Base-by-base conservation (phyloP, 2,113 vertebrate genomes). In the Tupaia chinensis region DNA sequence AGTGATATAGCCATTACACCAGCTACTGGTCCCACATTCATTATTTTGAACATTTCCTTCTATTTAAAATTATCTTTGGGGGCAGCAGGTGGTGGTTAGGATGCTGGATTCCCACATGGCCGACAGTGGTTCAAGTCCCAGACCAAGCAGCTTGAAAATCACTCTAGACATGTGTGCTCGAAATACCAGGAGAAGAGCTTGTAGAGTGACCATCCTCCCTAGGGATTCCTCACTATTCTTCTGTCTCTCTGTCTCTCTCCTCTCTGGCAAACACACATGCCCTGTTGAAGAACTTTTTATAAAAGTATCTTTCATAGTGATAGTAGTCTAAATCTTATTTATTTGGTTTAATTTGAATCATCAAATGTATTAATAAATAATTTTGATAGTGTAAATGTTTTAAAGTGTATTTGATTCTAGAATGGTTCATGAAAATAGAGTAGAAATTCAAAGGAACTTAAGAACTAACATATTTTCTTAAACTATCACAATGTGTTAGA, bases 21-120 rank as follows among this genome's bases (percentile, higher is more conserved):
- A 44, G 44, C 44, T 44, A 44, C 44, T 44, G 44, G 44, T 44
- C 44, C 44, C 74, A 20, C 8, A 60, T 65, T 74, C 22, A 73
- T 90, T 79, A 89, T 63, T 53, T 79, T 96, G 80, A 69, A 70
- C 3, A 72, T n/a, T 78, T 68, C 5, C 9, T 88, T 82, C 92
- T 17, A 60, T 73, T 92, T 61, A 61, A 13, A n/a, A 9, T n/a
- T 44, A 44, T 44, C 44, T 44, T 44, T 44, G 44, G 44, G 44
- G 44, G 3, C 44, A 44, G 44, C 44, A 44, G 44, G 44, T 44
- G 44, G 44, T 44, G 44, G 44, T 44, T 44, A 44, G 44, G 44
- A 44, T 44, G 44, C 44, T 44, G 44, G 44, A 44, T 44, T 44
- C 44, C 44, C 44, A 44, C 44, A 44, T 44, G 44, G 44, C 44